These are phyloP conservation scores for Drosophila auraria DNA, from an alignment of 1,140 invertebrate species.

Conservation along the genomic window DNA sequence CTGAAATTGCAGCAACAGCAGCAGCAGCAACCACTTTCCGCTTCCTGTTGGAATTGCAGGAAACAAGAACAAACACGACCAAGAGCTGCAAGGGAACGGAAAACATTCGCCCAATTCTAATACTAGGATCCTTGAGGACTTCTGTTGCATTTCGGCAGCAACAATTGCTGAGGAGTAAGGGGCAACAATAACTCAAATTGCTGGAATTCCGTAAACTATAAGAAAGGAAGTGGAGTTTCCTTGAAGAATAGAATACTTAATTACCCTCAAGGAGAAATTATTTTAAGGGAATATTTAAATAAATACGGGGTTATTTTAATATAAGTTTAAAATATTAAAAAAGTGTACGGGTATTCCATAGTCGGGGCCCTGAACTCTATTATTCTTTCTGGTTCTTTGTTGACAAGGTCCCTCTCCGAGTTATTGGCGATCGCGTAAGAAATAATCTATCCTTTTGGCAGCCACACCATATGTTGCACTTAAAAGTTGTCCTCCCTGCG, in stretches of 20 bases:
- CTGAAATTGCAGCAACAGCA: conserved; percentile 42
- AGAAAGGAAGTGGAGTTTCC: background rate
- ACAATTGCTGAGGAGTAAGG: conserved; percentile 26
- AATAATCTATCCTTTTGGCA: conserved; percentile 6
- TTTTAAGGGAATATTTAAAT: background rate
- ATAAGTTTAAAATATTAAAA: background rate
- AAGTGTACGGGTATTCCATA: background rate
- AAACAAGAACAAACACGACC: conserved; percentile 37
- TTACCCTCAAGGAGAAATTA: background rate
- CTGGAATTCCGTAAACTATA: conserved; percentile 5
- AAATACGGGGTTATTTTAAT: background rate
- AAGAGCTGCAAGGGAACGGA: conserved; percentile 16
- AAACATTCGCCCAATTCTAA: conserved; percentile 58
- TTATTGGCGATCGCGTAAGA: conserved; percentile 4
- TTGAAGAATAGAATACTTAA: background rate
- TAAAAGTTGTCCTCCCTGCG: background rate
- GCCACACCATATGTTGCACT: conserved; percentile 1
- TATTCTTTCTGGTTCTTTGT: no score
- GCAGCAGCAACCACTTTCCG: conserved; percentile 63
- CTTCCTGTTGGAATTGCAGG: conserved; percentile 71
- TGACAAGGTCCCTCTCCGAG: no score
- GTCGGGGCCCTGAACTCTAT: background rate
- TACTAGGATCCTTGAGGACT: conserved; percentile 29
- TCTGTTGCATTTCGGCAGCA: conserved; percentile 41
- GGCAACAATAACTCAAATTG: conserved; percentile 21